Evolutionary conservation across 2,113 vertebrate genomes (phyloP).

Genomic region (Oncorhynchus nerka): DNA sequence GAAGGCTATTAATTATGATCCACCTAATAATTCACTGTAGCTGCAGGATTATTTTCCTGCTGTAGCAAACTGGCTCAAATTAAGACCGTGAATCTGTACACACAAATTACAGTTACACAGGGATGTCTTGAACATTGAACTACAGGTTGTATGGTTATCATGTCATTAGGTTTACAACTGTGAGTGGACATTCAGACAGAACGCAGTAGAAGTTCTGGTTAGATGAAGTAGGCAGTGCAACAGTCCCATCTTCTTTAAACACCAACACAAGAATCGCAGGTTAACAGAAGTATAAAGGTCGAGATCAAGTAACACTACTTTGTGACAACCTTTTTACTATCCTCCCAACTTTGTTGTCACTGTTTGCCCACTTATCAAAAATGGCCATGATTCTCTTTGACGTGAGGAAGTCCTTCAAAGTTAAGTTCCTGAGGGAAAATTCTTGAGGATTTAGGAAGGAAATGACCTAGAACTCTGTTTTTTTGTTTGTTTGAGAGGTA

Average conservation of each 20-base stretch:
- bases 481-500: neutral
- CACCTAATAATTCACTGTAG: too few relatives aligned
- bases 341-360: neutral
- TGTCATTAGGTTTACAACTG: neutral
- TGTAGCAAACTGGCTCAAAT: too few relatives aligned
- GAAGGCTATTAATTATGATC: too few relatives aligned
- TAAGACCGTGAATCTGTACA: too few relatives aligned
- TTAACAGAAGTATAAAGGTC: neutral
- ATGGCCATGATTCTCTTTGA: constrained; percentile 26
- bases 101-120: neutral
- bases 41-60: too few relatives aligned
- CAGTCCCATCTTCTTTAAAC: neutral
- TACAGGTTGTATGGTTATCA: neutral
- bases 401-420: constrained; percentile 1
- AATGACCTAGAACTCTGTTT: neutral
- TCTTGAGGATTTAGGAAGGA: neutral
- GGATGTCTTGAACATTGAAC: too few relatives aligned
- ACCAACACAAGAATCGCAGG: constrained; percentile 42
- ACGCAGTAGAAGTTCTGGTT: neutral
- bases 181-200: neutral
- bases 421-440: neutral
- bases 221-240: neutral
- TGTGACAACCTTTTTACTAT: constrained; percentile 19
- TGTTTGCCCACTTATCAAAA: neutral
- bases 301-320: constrained; percentile 33